Conservation (phyloP, 2,113 vertebrate species). For the Dromas ardeola region DNA sequence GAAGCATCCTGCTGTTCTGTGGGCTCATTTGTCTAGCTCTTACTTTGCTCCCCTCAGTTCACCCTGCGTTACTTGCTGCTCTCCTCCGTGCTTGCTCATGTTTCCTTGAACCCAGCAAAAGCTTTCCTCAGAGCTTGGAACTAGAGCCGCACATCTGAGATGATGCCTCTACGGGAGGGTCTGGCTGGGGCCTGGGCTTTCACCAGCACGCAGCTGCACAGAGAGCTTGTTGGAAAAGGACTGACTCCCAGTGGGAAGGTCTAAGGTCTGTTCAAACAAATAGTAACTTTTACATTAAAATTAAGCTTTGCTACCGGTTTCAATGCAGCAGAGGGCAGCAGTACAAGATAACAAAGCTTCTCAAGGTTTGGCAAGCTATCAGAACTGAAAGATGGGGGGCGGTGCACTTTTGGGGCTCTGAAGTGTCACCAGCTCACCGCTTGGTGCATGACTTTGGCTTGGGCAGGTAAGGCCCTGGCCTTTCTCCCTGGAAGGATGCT, state of each 20-base stretch:
- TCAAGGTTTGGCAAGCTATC: background rate
- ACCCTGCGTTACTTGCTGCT: background rate
- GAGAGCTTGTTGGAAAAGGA: background rate
- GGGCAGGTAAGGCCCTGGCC: background rate
- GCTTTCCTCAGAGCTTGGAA: background rate
- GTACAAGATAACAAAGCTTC: background rate
- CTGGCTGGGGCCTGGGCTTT: background rate
- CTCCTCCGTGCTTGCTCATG: accelerated
- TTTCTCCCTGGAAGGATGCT: background rate
- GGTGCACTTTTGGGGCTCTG: background rate
- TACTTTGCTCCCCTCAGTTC: background rate
- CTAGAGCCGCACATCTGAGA: background rate
- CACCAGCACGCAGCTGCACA: background rate
- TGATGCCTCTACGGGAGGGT: background rate
- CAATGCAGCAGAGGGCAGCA: background rate
- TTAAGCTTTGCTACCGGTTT: background rate
- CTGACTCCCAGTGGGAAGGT: background rate
- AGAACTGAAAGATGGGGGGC: background rate
- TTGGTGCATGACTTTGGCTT: background rate
- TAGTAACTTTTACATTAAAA: background rate
- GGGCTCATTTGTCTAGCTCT: background rate
- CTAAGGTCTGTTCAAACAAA: background rate
- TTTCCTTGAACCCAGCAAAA: background rate
- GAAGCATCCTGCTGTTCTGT: background rate
- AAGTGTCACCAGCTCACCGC: background rate